These are phyloP conservation scores for Astreopora myriophthalma DNA, from an alignment of 64 coral and sea anemone genomes.

Conservation along the genomic window DNA sequence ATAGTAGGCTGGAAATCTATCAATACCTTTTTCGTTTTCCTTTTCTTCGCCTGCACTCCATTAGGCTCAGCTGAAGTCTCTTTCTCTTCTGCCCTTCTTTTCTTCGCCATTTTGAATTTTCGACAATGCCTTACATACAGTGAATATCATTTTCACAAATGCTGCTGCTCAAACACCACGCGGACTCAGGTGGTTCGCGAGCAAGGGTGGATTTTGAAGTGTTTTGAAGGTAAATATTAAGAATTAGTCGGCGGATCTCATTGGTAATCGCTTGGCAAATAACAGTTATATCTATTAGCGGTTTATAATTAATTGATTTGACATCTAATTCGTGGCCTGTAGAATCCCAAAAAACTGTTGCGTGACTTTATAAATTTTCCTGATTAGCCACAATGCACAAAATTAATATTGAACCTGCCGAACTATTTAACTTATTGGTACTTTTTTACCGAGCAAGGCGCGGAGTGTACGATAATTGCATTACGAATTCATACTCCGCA, in stretches of 20 bases:
- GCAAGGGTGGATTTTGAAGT: background rate
- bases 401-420: no score
- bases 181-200: background rate
- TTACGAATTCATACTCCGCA: no score
- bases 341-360: background rate
- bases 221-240: background rate
- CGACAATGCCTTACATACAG: background rate
- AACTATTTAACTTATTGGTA: no score
- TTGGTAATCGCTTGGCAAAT: background rate
- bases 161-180: background rate
- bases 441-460: no score
- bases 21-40: constrained; percentile 22
- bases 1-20: background rate
- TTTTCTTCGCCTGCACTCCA: background rate
- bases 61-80: background rate
- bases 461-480: no score
- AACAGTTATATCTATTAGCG: background rate
- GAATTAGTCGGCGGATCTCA: background rate
- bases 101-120: constrained; percentile 48
- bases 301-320: background rate
- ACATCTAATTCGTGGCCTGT: background rate
- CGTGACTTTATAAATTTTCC: no score
- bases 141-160: background rate
- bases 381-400: no score
- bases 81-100: background rate